Evolutionary conservation across 1,140 invertebrate species (phyloP), one percentile per base, ranked within the genome.

Genomic region (Dufourea novaeangliae): DNA sequence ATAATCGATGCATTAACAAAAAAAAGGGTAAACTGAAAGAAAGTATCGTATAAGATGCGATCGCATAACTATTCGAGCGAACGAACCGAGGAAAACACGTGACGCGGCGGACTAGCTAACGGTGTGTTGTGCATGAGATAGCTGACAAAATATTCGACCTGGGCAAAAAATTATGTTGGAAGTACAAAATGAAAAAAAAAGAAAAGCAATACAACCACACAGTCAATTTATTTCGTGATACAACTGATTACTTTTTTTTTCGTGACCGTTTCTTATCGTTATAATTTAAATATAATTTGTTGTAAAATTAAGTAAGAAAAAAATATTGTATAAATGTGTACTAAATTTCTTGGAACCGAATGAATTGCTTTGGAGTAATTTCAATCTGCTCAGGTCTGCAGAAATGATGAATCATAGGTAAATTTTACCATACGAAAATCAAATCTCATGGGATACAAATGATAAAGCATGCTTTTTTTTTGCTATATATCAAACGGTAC

Each of bases 1-100:
- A 90, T 83, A 90, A 90, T 85, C 88, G 89, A 90, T 90, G 85
- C 88, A 88, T 92, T 92, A 92, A 92, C 89, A 89, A 88, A 91
- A 89, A 85, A 88, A 84, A n/a, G n/a, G 69, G 70, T 82, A 90
- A 50, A 89, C 37, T 75, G 63, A 85, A 71, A 85, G 46, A 85
- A 61, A 84, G 64, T 29, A 71, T 71, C 52, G 71, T 84, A n/a
- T 80, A 72, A 77, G 72, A 78, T 62, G 37, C 25, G 25, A 34
- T 62, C 22, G 44, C 68, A 34, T 63, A n/a, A 70, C 46, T 39
- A 41, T 7, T 66, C 34, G 34, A 34, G 34, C n/a, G 32, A 22
- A 22, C 32, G 14, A 62, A 37, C 32, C 7, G 17, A 56, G 29
- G 25, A 6, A 11, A 57, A 32, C 12, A n/a, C 17, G 11, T 20